Base-by-base conservation (phyloP, 1,140 invertebrate genomes). In the Aphelinus atriplicis region DNA sequence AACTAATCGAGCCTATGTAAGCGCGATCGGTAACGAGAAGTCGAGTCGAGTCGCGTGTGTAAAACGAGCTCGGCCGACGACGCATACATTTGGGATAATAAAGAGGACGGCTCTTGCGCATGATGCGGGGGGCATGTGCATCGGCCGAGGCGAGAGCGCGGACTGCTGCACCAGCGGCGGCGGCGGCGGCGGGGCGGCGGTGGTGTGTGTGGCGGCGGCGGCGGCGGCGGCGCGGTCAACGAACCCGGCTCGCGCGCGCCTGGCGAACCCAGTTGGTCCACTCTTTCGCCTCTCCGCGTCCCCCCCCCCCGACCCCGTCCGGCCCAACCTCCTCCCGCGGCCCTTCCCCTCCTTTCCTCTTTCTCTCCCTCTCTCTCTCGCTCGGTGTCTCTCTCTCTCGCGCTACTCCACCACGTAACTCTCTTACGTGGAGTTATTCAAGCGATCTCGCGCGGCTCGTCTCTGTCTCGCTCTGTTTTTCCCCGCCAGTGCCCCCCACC, bases 241-340 rank as follows among this genome's bases (percentile, higher is more conserved):
- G 85, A 88, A 88, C 86, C 81, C 81, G 51, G 51, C 51, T 6
- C 4, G 51, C 51, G 51, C 51, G 26, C 80, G 84, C 55, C 80
- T 84, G 86, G 86, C 85, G 86, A 88, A 88, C 85, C 86, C 85
- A 87, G 87, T 88, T 87, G 86, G 87, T 88, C 87, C 85, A 86
- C 87, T 87, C 84, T 80, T 77, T 71, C 78, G 79, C 82, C 85
- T 53, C 51, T 9, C 51, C 51, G 51, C 51, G 4, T 53, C 82
- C 86, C 85, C 63, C 67, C 43, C 63, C 50, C 84, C 81, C 86
- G 85, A 84, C 87, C 86, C 86, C 87, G 85, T 88, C 86, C 87
- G 70, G 70, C 78, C 76, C 76, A 76, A 81, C 80, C 78, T 80
- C 75, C 86, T 26, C 26, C 26, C 26, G 26, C 78, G 74, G 83